Evolutionary conservation across 1,140 invertebrate genomes (phyloP), one percentile per base, ranked within the genome.

Genomic region (Ectropis grisescens): DNA sequence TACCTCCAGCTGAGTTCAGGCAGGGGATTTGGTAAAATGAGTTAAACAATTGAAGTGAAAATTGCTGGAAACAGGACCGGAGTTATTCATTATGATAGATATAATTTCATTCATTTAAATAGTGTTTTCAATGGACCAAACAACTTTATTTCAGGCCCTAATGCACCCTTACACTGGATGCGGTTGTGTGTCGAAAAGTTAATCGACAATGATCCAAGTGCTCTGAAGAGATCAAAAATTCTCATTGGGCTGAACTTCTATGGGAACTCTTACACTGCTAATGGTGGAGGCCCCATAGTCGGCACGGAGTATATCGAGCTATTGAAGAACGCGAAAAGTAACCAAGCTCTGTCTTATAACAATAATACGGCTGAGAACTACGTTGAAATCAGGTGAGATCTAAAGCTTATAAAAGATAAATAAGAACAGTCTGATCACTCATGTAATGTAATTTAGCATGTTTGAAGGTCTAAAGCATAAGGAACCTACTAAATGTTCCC

Each of bases 161-260:
- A 97, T 82, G 91, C 93, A 49, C 95, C 95, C 0, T 39, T 95
- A 0, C 69, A 87, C 30, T 98, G 96, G 95, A 84, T 92, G n/a
- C 83, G 86, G 57, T 75, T 89, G 24, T 95, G 93, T 60, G 84
- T 98, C 2, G 87, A 92, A 59, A 83, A 84, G 29, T 79, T 97
- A 41, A 85, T 88, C 11, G 88, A 90, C 3, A 76, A 85, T 37
- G 85, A 87, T 26, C 68, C 75, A 28, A 68, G 79, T 22, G 74
- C 82, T 11, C 16, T 19, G 16, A 88, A 88, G 47, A 82, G 93
- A 32, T 58, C 80, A 3, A 94, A 97, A 83, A 92, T 98, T 32
- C 81, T 97, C 15, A 65, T 97, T 37, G 96, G 96, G 3, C 61
- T 98, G 1, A 98, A 98, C 82, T 96, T 97, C 78, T 98, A 98